Evolutionary conservation across 1,140 invertebrate species (phyloP).

Genomic region (Araneus ventricosus): DNA sequence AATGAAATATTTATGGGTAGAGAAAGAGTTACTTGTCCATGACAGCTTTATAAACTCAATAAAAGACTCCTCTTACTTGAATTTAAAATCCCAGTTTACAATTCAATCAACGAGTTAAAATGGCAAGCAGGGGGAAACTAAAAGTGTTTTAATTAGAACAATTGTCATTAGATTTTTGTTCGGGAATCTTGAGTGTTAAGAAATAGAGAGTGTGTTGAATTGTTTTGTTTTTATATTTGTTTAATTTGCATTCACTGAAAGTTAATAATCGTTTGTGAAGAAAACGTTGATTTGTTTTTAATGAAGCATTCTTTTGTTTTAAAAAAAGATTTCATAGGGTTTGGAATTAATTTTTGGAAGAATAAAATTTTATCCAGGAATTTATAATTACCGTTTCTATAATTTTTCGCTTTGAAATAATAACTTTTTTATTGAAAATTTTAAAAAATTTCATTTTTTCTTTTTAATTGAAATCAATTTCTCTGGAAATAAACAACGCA

Average conservation of each 20-base stretch:
- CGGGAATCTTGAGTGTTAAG: background rate
- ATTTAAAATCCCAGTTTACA: conserved; percentile 10
- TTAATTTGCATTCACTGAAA: background rate
- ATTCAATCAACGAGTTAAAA: conserved; percentile 7
- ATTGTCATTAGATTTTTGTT: background rate
- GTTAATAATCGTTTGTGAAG: background rate
- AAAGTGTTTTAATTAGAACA: background rate
- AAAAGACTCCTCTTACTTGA: background rate
- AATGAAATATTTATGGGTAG: conserved; percentile 47
- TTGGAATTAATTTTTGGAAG: too few relatives aligned
- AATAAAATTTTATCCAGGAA: too few relatives aligned
- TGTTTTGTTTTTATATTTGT: background rate
- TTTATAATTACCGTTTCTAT: background rate
- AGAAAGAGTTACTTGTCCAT: conserved; percentile 51
- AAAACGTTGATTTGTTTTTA: background rate
- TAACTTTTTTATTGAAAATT: background rate
- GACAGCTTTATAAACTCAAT: conserved; percentile 19
- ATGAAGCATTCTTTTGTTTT: too few relatives aligned
- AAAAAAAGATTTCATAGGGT: too few relatives aligned
- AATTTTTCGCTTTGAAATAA: background rate
- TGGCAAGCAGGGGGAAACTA: background rate
- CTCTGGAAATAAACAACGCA: background rate
- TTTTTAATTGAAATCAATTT: background rate
- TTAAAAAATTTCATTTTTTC: background rate
- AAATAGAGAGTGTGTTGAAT: background rate